A percentile compares a stretch with the other conserved stretches of the same genome.
Conservation (phyloP, 2,888 invertebrate genomes). For the Mimas tiliae region DNA sequence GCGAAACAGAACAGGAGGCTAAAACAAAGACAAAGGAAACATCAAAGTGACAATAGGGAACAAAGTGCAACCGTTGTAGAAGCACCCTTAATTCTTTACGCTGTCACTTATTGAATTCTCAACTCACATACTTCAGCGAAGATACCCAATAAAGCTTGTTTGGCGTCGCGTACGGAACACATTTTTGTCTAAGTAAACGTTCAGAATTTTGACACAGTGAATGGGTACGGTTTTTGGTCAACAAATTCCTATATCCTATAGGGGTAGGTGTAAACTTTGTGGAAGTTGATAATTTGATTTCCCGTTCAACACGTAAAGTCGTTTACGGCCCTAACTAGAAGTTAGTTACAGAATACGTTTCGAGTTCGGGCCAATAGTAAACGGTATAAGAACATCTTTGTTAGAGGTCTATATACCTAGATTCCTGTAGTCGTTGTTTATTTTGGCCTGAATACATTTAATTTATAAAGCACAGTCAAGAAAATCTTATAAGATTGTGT, state of each 20-base stretch:
- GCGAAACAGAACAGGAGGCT: slow-evolving; percentile 23
- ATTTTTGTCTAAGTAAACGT: slow-evolving; percentile 71
- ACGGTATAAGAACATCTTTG: slow-evolving; percentile 62
- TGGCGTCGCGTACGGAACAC: slow-evolving; percentile 66
- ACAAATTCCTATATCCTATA: slow-evolving; percentile 70
- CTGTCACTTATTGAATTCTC: slow-evolving; percentile 80
- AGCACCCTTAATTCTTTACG: slow-evolving; percentile 71
- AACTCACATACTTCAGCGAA: slow-evolving; percentile 72
- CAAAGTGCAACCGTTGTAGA: slow-evolving; percentile 60
- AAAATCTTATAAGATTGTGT: not conserved
- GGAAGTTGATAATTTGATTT: slow-evolving; percentile 82
- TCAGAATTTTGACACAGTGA: slow-evolving; percentile 75
- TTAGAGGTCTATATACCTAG: slow-evolving; percentile 46
- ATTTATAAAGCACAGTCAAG: not conserved
- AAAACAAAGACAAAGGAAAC: slow-evolving; percentile 40
- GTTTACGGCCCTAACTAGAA: slow-evolving; percentile 77
- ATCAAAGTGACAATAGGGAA: slow-evolving; percentile 58
- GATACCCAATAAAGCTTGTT: slow-evolving; percentile 81
- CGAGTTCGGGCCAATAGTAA: slow-evolving; percentile 57
- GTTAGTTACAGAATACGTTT: slow-evolving; percentile 71
- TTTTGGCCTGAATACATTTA: slow-evolving; percentile 8
- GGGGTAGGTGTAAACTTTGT: slow-evolving; percentile 74
- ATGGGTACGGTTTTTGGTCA: slow-evolving; percentile 59
- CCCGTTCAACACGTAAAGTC: slow-evolving; percentile 81
- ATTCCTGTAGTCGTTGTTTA: not conserved